phyloP scores from a whole-genome alignment of 2,113 vertebrate species.

The Erythrolamprus reginae region DNA sequence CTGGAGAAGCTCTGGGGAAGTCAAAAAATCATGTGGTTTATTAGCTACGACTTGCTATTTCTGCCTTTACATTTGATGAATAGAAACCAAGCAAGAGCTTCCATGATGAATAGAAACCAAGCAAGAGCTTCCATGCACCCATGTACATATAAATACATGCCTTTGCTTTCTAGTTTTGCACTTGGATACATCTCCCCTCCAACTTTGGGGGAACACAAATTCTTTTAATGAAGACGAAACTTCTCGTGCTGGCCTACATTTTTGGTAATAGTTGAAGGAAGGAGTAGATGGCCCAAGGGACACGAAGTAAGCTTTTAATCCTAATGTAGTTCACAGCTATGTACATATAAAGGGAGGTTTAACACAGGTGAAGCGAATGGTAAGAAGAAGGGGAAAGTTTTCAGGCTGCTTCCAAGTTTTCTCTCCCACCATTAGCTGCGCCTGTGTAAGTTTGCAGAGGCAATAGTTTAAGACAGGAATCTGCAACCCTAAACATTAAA shows the following conservation, averaged over 20 bases:
- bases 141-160: neutral
- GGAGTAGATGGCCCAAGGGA: neutral
- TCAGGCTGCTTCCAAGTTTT: neutral
- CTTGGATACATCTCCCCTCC: neutral
- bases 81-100: neutral
- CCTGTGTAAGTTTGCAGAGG: too few relatives aligned
- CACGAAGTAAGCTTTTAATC: neutral
- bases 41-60: neutral
- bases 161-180: neutral
- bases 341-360: neutral
- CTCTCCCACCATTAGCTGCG: neutral
- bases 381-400: neutral
- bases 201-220: neutral
- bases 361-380: neutral
- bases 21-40: neutral
- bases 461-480: too few relatives aligned
- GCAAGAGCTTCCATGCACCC: neutral
- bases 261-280: neutral
- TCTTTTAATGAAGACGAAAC: neutral
- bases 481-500: too few relatives aligned
- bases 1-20: neutral
- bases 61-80: neutral
- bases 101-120: neutral
- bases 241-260: neutral
- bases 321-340: neutral